These are phyloP conservation scores for Crambe crambe DNA, from an alignment of 37 sponge, comb jelly and placozoan genomes.

Conservation along the genomic window DNA sequence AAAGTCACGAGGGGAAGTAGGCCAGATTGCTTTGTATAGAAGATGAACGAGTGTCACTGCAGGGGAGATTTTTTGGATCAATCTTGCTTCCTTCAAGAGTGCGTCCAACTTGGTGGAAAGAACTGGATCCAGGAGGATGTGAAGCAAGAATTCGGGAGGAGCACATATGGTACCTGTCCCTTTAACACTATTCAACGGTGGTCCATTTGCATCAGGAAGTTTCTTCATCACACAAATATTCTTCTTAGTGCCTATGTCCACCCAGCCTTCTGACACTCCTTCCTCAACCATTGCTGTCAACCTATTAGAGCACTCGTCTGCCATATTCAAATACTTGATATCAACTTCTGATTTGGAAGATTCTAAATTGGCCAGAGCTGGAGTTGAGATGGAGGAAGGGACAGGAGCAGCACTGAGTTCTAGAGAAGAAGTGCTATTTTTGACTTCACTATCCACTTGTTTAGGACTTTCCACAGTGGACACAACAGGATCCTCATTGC, in stretches of 20 bases:
- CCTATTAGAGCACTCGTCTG: not conserved
- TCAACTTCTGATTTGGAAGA: not conserved
- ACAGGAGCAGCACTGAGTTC: not conserved
- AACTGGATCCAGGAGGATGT: conserved; percentile 22
- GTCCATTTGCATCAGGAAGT: conserved; percentile 33
- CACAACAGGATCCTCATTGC: not conserved
- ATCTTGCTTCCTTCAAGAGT: conserved; percentile 56
- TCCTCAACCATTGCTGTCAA: conserved; percentile 19
- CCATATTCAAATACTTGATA: conserved; percentile 7
- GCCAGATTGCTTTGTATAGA: conserved; percentile 73
- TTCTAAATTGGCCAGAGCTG: not conserved
- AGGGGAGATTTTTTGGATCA: conserved; percentile 19
- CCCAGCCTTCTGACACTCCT: conserved; percentile 66
- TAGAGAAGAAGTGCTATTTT: not conserved
- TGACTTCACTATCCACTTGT: not conserved
- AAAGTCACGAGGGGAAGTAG: conserved; percentile 77
- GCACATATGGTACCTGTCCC: conserved; percentile 55
- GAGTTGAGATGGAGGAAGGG: not conserved
- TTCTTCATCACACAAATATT: conserved; percentile 65
- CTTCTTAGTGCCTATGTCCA: conserved; percentile 22
- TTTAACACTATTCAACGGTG: conserved; percentile 64
- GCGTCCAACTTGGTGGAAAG: conserved; percentile 35
- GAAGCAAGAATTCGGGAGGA: conserved; percentile 72
- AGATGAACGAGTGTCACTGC: conserved; percentile 38
- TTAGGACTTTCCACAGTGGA: not conserved